A percentile compares a stretch with the other conserved stretches of the same genome.
Conservation (phyloP, 1,140 invertebrate genomes). For the Psilanteris sp. region DNA sequence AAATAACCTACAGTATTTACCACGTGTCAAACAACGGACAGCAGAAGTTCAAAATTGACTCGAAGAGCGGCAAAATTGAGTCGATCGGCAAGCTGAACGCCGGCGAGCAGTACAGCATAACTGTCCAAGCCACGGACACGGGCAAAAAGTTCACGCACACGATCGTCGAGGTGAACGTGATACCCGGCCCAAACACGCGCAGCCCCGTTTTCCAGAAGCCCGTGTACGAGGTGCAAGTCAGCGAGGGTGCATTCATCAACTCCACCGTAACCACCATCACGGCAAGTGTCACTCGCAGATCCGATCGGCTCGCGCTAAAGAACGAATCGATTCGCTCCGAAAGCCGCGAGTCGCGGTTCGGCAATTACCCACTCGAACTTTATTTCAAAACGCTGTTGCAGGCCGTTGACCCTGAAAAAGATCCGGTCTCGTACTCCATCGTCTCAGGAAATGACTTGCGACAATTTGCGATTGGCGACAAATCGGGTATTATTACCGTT, state of each 20-base stretch:
- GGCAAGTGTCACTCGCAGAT: constrained; percentile 77
- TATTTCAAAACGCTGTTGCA: constrained; percentile 73
- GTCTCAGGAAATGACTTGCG: constrained; percentile 90
- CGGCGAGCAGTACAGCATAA: constrained; percentile 93
- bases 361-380: neutral
- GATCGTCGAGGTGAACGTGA: constrained; percentile 90
- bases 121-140: constrained; percentile 88
- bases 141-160: constrained; percentile 87
- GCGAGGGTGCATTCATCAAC: constrained; percentile 91
- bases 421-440: constrained; percentile 91
- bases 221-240: constrained; percentile 91
- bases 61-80: constrained; percentile 87
- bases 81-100: constrained; percentile 88
- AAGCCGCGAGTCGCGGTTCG: no score
- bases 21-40: constrained; percentile 94
- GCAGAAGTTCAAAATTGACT: constrained; percentile 91
- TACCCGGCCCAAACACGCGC: constrained; percentile 91
- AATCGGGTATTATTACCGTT: constrained; percentile 89
- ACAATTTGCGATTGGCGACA: constrained; percentile 91
- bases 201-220: constrained; percentile 89
- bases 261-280: constrained; percentile 87
- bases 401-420: constrained; percentile 93
- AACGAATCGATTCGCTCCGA: no score
- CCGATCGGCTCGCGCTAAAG: no score
- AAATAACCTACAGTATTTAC: constrained; percentile 90